Evolutionary conservation across 2,888 invertebrate genomes (phyloP), one percentile per base, ranked within the genome.

Genomic region (Rhagium mordax): DNA sequence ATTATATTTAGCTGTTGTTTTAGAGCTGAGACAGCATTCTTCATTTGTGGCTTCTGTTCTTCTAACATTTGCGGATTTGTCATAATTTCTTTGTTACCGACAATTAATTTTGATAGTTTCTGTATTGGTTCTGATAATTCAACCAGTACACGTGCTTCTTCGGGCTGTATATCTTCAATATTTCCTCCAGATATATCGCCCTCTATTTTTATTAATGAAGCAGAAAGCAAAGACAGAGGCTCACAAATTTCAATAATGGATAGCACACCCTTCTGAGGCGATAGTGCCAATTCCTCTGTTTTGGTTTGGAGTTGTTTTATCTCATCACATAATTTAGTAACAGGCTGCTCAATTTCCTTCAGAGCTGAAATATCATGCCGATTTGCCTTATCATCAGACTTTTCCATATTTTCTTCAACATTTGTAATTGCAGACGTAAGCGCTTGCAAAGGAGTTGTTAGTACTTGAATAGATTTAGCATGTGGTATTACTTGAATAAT

Each of bases 21-120:
- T 18, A 77, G 13, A 0, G 61, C 61, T 27, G 33, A 16, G n/a
- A 69, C 41, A 21, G 74, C 74, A 16, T 71, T 47, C 18, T 75
- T 57, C 20, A 78, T 13, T 69, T 74, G 64, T 7, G 72, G 68
- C 29, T 70, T 33, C 16, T 71, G 41, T 33, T 65, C 2, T 67
- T 72, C 65, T 6, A 60, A 13, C 7, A 72, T 24, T 61, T 73
- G 70, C 57, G 71, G 75, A 70, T 75, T 77, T 27, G 71, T 47
- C 18, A 78, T 49, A 18, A 33, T 61, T 18, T 77, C 72, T 60
- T 76, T 74, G 16, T 72, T 75, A 61, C 79, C 73, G 49, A 77
- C 75, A 2, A 65, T n/a, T 16, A 75, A 21, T 20, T 48, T 41
- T 49, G 67, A 51, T 1, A 72, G 13, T 67, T 51, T 47, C 16